These are phyloP conservation scores for Liodrosophila aerea DNA, from an alignment of 2,888 invertebrate genomes.

Conservation along the genomic window DNA sequence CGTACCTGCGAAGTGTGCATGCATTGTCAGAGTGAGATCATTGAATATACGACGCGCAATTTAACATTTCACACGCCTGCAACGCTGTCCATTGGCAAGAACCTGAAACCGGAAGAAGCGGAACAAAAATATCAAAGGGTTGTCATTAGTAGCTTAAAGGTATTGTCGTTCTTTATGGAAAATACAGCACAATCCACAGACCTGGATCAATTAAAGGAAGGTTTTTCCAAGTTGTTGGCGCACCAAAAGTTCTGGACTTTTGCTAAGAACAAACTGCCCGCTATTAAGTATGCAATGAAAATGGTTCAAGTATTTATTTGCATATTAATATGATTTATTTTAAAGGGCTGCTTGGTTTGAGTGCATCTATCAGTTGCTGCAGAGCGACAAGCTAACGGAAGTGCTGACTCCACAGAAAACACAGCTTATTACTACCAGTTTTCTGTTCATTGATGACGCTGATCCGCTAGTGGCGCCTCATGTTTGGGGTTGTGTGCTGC, in stretches of 20 bases:
- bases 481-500: constrained; percentile 90
- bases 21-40: constrained; percentile 92
- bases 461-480: constrained; percentile 87
- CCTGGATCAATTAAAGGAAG: constrained; percentile 59
- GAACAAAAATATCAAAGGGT: constrained; percentile 88
- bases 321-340: constrained; percentile 1
- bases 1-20: constrained; percentile 91
- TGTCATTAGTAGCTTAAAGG: constrained; percentile 86
- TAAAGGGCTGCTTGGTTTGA: constrained; percentile 87
- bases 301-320: neutral
- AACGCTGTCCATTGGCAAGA: constrained; percentile 84
- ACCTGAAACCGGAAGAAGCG: constrained; percentile 86
- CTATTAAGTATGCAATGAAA: constrained; percentile 78
- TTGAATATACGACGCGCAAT: constrained; percentile 88
- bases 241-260: constrained; percentile 89
- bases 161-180: constrained; percentile 85
- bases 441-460: constrained; percentile 86
- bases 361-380: constrained; percentile 85
- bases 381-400: constrained; percentile 83
- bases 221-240: constrained; percentile 84
- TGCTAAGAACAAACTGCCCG: constrained; percentile 84
- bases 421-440: constrained; percentile 84
- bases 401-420: constrained; percentile 84
- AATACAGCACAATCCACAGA: constrained; percentile 84
- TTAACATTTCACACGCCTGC: constrained; percentile 85